Evolutionary conservation across 2,113 vertebrate genomes (phyloP), one percentile per base, ranked within the genome.

Genomic region (Amblyornis subalaris): DNA sequence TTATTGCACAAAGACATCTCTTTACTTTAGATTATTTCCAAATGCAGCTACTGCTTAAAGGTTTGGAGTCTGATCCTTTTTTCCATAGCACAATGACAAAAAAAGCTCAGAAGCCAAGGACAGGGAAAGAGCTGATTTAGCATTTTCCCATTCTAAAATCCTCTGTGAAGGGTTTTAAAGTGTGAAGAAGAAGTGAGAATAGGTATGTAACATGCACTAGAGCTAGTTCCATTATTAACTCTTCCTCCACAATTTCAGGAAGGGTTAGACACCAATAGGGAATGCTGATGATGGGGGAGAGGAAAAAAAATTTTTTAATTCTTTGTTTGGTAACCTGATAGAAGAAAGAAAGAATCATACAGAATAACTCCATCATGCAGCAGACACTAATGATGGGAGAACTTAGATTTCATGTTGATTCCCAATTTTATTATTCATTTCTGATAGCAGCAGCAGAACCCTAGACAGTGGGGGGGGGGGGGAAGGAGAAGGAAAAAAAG

Each of bases 41-140:
- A 94, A 95, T 87, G 80, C 62, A 90, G 95, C 67, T 69, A 67
- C 90, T 92, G 74, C 95, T 95, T 94, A 94, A 94, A 94, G 93
- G 91, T 94, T 95, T 91, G 93, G 93, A 94, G 86, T 91, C 77
- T 95, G 94, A 95, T 94, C 93, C 92, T 94, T 96, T 96, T 95
- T 95, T 92, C 93, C 89, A 85, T 53, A 92, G 89, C 76, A 93
- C 93, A 96, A 87, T 81, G 84, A 85, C 83, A 95, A 86, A 92
- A 89, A 91, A 94, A 74, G 45, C 40, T 86, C 14, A 2, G 65
- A 92, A 96, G 40, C 48, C 84, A 90, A 96, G 90, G 96, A 96
- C 83, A 88, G 83, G 64, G 36, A 93, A 96, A 90, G 83, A 95
- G 91, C 84, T 96, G 93, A 95, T 94, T 89, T 94, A 93, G 95